Percentiles rank a stretch among this genome's conserved stretches.
Conservation (phyloP, 2,113 vertebrate species). For the Myxocyprinus asiaticus region DNA sequence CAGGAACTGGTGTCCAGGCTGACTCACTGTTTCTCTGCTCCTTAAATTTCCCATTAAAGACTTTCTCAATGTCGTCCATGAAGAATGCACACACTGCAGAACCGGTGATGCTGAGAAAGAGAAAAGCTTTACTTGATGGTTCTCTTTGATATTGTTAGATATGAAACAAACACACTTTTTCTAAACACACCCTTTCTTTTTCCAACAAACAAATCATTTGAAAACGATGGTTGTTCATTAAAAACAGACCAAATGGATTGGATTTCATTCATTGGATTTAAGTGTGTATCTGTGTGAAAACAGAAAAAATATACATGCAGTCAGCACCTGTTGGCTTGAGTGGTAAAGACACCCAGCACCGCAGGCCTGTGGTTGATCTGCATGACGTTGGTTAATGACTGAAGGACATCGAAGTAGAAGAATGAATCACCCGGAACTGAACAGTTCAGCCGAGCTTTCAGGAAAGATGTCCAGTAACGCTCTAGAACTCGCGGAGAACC, state of each 20-base stretch:
- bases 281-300: neutral
- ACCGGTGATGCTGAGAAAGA: constrained; percentile 84
- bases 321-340: constrained; percentile 88
- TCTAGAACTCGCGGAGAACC: constrained; percentile 91
- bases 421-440: constrained; percentile 87
- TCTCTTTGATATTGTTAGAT: no score
- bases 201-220: neutral
- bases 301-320: neutral
- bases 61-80: constrained; percentile 92
- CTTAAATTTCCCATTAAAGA: constrained; percentile 88
- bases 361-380: constrained; percentile 82
- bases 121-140: neutral
- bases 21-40: constrained; percentile 86
- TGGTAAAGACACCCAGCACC: constrained; percentile 89
- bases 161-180: no score
- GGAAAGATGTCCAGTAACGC: constrained; percentile 95
- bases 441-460: constrained; percentile 93
- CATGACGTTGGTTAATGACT: constrained; percentile 81
- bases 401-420: constrained; percentile 94
- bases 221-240: neutral
- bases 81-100: constrained; percentile 94
- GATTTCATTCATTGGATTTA: neutral
- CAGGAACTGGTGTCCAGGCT: constrained; percentile 86
- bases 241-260: neutral
- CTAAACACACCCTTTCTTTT: neutral